Base-by-base conservation (phyloP, 2,797 vertebrate species). In the Hemitrygon akajei region DNA sequence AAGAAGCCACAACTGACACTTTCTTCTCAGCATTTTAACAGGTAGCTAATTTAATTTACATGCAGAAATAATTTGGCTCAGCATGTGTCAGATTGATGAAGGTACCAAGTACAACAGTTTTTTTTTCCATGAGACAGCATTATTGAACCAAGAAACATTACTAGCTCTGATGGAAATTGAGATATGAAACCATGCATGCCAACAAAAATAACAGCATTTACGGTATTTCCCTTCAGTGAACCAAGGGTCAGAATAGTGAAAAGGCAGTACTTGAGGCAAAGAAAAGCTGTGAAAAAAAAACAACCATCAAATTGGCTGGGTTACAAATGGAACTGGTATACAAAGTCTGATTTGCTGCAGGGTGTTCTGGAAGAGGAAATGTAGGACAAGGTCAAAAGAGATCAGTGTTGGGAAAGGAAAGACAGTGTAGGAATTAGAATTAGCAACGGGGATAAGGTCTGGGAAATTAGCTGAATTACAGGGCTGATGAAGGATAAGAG, bases 391-490 rank as follows among this genome's bases (percentile, higher is more conserved):
- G 60, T 89, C 86, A 66, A 10, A 69, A 89, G 63, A 69, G 86
- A 63, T 63, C 63, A 89, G 14, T 69, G 63, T 87, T 69, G 60
- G 34, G 86, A 89, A 69, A n/a, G 34, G 86, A 69, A 34, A 89
- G 5, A 89, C 86, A 69, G 16, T 89, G 86, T 2, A 89, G 66
- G 86, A 89, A 69, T 86, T 89, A 89, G 16, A 69, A 89, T 89
- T 89, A 20, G 86, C 63, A 63, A 89, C 63, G 63, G 69, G 86
- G n/a, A 89, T 11, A 89, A 89, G 60, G n/a, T 66, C 60, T 69
- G 20, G 60, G 71, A 93, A 93, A 93, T 93, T 93, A 93, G 58
- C 73, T 77, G 92, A 93, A 93, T 77, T 77, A 76, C 92, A 27
- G 73, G 58, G 76, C 92, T 76, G 92, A 20, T 77, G 92, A 93